These are phyloP conservation scores for Melanostigma gelatinosum DNA, from an alignment of 2,113 vertebrate genomes.

Conservation along the genomic window DNA sequence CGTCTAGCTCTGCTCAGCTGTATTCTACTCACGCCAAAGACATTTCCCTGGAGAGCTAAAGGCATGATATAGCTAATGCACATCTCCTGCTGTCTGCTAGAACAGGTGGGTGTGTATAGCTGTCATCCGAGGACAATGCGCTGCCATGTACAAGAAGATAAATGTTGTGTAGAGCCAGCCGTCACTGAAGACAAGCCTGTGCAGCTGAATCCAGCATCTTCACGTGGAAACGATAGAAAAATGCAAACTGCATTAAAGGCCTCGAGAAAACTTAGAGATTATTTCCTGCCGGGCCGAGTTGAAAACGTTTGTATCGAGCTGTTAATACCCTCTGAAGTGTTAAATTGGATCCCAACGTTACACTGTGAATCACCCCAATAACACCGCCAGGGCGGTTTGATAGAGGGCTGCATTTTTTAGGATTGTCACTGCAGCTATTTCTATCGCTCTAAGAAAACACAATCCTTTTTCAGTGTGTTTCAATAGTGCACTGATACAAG, in stretches of 20 bases:
- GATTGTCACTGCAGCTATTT: conserved; percentile 32
- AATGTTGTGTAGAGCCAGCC: conserved; percentile 25
- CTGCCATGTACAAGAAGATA: conserved; percentile 15
- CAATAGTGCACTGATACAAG: conserved; percentile 4
- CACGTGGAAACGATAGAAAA: conserved; percentile 7
- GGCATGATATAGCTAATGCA: not conserved
- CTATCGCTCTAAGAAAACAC: conserved; percentile 27
- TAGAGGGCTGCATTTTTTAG: conserved; percentile 18
- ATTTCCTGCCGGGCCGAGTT: conserved; percentile 15
- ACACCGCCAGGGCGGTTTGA: conserved; percentile 12
- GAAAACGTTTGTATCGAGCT: conserved; percentile 34
- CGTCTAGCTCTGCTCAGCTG: not conserved
- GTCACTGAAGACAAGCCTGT: not conserved
- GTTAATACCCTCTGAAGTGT: conserved; percentile 47
- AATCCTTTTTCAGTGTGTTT: conserved; percentile 8
- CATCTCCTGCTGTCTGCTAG: not conserved
- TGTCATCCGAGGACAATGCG: not conserved
- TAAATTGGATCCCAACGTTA: conserved; percentile 34
- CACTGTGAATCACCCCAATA: conserved; percentile 24
- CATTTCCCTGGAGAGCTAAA: not conserved
- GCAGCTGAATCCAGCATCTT: conserved; percentile 16
- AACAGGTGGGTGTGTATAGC: not conserved
- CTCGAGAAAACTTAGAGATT: conserved; percentile 8
- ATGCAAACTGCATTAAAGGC: conserved; percentile 13
- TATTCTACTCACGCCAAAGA: not conserved